A percentile compares a stretch with the other conserved stretches of the same genome.
phyloP scores from a whole-genome alignment of 2,888 invertebrate species.

The Chloromyia formosa region DNA sequence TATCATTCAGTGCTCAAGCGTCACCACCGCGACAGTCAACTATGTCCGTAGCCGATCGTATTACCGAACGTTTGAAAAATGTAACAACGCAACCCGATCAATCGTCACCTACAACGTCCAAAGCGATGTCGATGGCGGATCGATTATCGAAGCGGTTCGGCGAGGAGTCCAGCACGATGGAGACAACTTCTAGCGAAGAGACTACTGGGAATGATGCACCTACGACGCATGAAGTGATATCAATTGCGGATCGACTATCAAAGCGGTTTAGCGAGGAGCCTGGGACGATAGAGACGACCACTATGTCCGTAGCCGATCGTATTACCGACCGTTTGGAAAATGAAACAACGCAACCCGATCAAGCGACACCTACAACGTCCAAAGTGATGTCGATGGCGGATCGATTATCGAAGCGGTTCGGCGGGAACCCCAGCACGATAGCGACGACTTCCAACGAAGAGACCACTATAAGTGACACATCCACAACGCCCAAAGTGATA shows the following conservation, averaged over 20 bases:
- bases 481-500: not conserved
- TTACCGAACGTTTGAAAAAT: slow-evolving; percentile 51
- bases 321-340: slow-evolving; percentile 52
- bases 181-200: not conserved
- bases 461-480: not conserved
- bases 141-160: slow-evolving; percentile 40
- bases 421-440: not conserved
- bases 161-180: not conserved
- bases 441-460: not conserved
- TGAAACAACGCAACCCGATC: slow-evolving; percentile 30
- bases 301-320: slow-evolving; percentile 55
- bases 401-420: slow-evolving; percentile 40
- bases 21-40: slow-evolving; percentile 26
- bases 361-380: not conserved
- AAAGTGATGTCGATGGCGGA: slow-evolving; percentile 43
- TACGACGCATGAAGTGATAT: not conserved
- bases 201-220: not conserved
- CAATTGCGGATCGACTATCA: slow-evolving; percentile 35
- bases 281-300: not conserved
- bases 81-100: slow-evolving; percentile 32
- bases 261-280: slow-evolving; percentile 26
- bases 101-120: not conserved
- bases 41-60: slow-evolving; percentile 55
- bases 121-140: slow-evolving; percentile 42
- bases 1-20: slow-evolving; percentile 39